Percentiles rank a stretch among this genome's conserved stretches.
Conservation (phyloP, 2,888 invertebrate species). For the Rotaria socialis region DNA sequence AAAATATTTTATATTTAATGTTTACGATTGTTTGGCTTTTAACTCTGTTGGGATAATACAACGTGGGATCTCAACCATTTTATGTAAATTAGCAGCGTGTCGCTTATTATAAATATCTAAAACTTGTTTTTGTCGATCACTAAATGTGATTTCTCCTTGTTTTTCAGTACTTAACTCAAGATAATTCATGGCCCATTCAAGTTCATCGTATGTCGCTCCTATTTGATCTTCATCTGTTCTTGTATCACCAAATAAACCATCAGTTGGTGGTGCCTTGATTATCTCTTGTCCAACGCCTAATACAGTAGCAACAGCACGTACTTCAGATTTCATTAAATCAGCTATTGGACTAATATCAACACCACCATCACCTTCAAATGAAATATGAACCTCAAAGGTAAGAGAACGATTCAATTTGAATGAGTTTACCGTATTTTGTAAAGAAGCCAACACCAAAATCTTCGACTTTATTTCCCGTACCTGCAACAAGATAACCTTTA, state of each 20-base stretch:
- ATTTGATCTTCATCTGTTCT: slow-evolving; percentile 31
- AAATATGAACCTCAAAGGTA: background rate
- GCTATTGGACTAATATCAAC: slow-evolving; percentile 31
- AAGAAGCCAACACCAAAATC: slow-evolving; percentile 36
- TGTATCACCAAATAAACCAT: slow-evolving; percentile 29
- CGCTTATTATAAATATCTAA: background rate
- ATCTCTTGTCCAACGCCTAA: background rate
- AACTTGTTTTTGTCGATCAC: slow-evolving; percentile 30
- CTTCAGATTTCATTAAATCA: slow-evolving; percentile 36
- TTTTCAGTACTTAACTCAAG: background rate
- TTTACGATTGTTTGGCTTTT: background rate
- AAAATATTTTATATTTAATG: background rate
- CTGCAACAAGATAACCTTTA: slow-evolving; percentile 24
- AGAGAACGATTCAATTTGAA: background rate
- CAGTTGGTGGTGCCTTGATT: slow-evolving; percentile 20
- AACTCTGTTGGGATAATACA: background rate
- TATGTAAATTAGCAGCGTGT: slow-evolving; percentile 5
- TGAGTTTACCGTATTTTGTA: slow-evolving; percentile 2
- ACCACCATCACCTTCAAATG: background rate
- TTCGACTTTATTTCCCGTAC: slow-evolving; percentile 30
- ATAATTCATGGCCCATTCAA: slow-evolving; percentile 18
- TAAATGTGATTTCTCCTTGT: background rate
- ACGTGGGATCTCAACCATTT: slow-evolving; percentile 24
- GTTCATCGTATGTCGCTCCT: background rate
- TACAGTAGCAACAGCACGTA: background rate